These are phyloP conservation scores for Corticium candelabrum DNA, from an alignment of 37 sponge, comb jelly and placozoan genomes.

Conservation along the genomic window DNA sequence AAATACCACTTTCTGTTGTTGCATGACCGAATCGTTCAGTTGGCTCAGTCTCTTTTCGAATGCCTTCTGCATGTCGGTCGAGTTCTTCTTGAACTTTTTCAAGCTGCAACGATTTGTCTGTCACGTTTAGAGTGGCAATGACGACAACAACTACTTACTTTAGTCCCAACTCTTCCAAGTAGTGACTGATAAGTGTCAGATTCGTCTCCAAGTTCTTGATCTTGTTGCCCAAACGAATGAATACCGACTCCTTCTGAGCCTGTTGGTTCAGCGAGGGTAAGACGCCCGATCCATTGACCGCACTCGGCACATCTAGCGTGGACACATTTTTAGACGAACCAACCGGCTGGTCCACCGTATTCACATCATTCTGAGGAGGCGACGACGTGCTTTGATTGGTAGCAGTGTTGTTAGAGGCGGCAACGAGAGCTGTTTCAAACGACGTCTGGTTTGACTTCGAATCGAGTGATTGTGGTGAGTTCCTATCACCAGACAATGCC, in stretches of 20 bases:
- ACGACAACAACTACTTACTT: conserved; percentile 18
- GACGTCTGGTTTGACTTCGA: too few species aligned
- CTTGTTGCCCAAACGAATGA: conserved; percentile 61
- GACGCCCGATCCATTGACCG: background rate
- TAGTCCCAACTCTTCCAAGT: conserved; percentile 68
- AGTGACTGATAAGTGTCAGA: conserved; percentile 56
- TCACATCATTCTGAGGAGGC: too few species aligned
- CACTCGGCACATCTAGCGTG: too few species aligned
- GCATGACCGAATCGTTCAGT: conserved; percentile 28
- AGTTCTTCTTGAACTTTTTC: conserved; percentile 64
- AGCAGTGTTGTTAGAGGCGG: too few species aligned
- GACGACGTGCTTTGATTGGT: too few species aligned
- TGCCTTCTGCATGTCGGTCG: conserved; percentile 48
- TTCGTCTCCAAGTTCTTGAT: conserved; percentile 69
- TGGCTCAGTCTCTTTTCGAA: conserved; percentile 35
- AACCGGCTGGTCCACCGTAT: too few species aligned
- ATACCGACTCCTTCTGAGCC: conserved; percentile 52
- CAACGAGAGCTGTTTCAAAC: too few species aligned
- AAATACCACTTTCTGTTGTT: background rate
- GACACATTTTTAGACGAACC: too few species aligned
- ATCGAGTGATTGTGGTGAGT: too few species aligned
- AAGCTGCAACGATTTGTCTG: conserved; percentile 15
- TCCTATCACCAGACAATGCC: too few species aligned
- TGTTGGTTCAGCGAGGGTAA: background rate
- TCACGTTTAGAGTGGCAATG: background rate